phyloP scores from a whole-genome alignment of 2,888 invertebrate species.

The Diploptera punctata region DNA sequence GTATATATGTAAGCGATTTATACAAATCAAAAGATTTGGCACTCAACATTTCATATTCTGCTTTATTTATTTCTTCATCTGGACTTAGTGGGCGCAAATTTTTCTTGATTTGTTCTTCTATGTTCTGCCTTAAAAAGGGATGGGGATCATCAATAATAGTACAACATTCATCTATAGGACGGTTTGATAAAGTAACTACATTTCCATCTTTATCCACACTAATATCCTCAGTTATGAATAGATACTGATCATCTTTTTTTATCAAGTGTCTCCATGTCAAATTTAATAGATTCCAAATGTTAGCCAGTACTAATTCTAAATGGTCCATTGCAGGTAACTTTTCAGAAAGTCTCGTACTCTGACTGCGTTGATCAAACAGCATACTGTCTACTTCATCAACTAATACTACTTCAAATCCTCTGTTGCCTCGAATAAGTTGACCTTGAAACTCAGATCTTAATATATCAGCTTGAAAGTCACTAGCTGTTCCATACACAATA shows the following conservation, averaged over 20 bases:
- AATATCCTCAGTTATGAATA: no score
- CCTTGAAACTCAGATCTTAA: neutral
- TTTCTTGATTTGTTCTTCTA: no score
- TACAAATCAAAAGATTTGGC: no score
- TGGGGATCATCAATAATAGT: no score
- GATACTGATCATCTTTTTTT: neutral
- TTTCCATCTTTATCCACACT: no score
- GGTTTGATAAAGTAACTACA: no score
- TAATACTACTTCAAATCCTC: neutral
- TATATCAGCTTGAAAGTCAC: neutral
- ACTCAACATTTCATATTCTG: no score
- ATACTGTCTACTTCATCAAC: constrained; percentile 5
- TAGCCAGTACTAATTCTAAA: neutral
- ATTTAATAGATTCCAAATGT: neutral
- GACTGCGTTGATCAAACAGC: neutral
- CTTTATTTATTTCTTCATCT: no score
- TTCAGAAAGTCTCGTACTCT: neutral
- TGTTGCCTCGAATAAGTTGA: neutral
- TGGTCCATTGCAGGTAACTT: neutral
- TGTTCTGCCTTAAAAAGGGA: no score
- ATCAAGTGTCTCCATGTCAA: neutral
- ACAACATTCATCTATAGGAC: no score
- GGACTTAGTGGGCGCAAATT: no score
- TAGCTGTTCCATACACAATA: neutral
- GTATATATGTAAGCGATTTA: no score